Evolutionary conservation across 1,140 invertebrate genomes (phyloP).

Genomic region (Pygmarrhopalites habei): DNA sequence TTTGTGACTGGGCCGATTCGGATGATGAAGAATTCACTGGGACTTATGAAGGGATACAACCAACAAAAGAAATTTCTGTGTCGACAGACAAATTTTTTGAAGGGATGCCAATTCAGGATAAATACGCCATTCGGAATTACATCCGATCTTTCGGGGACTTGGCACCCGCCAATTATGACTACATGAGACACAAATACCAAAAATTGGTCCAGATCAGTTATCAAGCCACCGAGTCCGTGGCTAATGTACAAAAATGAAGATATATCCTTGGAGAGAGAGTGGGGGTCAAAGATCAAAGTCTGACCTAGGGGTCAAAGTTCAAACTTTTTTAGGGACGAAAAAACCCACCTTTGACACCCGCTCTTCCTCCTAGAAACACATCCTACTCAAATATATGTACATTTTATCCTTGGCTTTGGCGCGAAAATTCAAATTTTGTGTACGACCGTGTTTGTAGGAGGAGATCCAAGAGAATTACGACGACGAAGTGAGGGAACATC

Average conservation of each 20-base stretch:
- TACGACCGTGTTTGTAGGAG: too few relatives aligned
- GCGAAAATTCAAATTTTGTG: too few relatives aligned
- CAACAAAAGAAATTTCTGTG: conserved; percentile 1
- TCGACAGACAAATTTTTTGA: conserved; percentile 19
- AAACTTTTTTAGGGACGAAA: too few relatives aligned
- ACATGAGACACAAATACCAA: conserved; percentile 27
- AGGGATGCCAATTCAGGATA: conserved; percentile 8
- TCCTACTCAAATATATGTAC: too few relatives aligned
- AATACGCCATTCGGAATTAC: not conserved
- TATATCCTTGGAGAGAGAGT: too few relatives aligned
- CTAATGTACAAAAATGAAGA: too few relatives aligned
- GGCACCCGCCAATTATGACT: conserved; percentile 26
- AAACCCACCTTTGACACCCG: too few relatives aligned
- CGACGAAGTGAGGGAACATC: not conserved
- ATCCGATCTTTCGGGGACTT: conserved; percentile 17
- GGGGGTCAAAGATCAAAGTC: too few relatives aligned
- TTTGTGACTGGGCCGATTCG: conserved; percentile 14
- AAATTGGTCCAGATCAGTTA: conserved; percentile 10
- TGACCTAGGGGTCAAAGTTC: too few relatives aligned
- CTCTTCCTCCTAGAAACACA: too few relatives aligned
- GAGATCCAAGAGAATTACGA: not conserved
- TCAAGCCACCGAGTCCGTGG: not conserved
- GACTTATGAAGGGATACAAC: conserved; percentile 1
- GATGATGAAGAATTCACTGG: conserved; percentile 14
- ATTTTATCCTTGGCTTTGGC: too few relatives aligned